These are phyloP conservation scores for Eupithecia tripunctaria DNA, from an alignment of 2,888 invertebrate genomes.

Conservation along the genomic window DNA sequence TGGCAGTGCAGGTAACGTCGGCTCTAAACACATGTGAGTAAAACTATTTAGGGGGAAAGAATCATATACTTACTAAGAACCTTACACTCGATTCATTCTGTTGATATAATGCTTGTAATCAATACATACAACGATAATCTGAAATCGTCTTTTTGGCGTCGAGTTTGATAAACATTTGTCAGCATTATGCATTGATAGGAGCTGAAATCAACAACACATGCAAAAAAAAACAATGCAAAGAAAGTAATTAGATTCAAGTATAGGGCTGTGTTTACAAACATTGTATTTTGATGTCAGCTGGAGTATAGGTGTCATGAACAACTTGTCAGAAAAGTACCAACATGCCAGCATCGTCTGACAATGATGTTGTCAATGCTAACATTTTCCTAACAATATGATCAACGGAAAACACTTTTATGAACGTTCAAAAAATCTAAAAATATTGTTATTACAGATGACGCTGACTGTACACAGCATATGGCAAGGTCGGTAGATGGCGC, in stretches of 20 bases:
- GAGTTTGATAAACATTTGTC: too few species aligned
- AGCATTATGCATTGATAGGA: too few species aligned
- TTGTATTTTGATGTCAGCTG: not conserved
- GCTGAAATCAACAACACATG: too few species aligned
- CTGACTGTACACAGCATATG: slow-evolving; percentile 58
- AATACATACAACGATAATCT: too few species aligned
- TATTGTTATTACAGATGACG: not conserved
- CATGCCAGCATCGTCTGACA: not conserved
- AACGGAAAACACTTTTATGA: not conserved
- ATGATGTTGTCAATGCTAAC: not conserved
- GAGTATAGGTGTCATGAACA: not conserved
- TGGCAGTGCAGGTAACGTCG: slow-evolving; percentile 37
- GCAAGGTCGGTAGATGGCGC: slow-evolving; percentile 76
- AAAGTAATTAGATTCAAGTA: too few species aligned
- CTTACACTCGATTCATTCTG: not conserved
- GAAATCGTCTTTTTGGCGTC: too few species aligned
- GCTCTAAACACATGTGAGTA: not conserved
- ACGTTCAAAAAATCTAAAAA: not conserved
- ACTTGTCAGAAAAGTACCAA: not conserved
- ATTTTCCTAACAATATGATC: not conserved
- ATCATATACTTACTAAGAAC: not conserved
- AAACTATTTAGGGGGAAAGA: not conserved
- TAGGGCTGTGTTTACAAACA: too few species aligned
- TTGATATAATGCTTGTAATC: too few species aligned
- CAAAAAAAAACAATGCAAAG: too few species aligned